Conservation (phyloP, 92 coral and sea anemone species). For the Actinernus sp. region DNA sequence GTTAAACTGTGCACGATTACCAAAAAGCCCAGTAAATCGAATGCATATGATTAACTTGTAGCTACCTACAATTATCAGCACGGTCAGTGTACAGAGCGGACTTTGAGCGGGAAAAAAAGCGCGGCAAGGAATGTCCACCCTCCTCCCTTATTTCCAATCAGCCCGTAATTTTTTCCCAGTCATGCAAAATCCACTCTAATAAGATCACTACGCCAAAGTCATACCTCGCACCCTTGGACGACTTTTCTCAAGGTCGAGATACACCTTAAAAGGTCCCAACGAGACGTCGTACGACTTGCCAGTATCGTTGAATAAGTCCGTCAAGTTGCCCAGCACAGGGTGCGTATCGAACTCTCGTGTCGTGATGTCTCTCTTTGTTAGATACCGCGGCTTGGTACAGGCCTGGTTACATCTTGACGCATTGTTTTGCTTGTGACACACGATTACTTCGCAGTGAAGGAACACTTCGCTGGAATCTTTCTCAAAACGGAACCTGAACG, state of each 20-base stretch:
- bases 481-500: constrained; percentile 36
- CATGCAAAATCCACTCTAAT: no score
- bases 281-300: constrained; percentile 25
- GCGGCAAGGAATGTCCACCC: no score
- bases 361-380: constrained; percentile 35
- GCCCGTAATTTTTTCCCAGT: no score
- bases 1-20: no score
- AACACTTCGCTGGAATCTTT: constrained; percentile 49
- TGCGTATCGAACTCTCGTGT: constrained; percentile 16
- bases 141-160: no score
- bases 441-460: constrained; percentile 66
- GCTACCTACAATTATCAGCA: no score
- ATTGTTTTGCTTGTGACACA: constrained; percentile 53
- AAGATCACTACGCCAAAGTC: no score
- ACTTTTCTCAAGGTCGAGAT: constrained; percentile 16
- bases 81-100: no score
- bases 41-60: no score
- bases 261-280: constrained; percentile 38
- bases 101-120: no score
- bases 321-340: constrained; percentile 9
- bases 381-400: constrained; percentile 40
- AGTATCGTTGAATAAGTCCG: constrained; percentile 22
- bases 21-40: no score
- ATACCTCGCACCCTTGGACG: constrained; percentile 21
- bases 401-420: constrained; percentile 62